These are phyloP conservation scores for Ovibos moschatus DNA, from an alignment of 2,113 vertebrate genomes.

Conservation along the genomic window DNA sequence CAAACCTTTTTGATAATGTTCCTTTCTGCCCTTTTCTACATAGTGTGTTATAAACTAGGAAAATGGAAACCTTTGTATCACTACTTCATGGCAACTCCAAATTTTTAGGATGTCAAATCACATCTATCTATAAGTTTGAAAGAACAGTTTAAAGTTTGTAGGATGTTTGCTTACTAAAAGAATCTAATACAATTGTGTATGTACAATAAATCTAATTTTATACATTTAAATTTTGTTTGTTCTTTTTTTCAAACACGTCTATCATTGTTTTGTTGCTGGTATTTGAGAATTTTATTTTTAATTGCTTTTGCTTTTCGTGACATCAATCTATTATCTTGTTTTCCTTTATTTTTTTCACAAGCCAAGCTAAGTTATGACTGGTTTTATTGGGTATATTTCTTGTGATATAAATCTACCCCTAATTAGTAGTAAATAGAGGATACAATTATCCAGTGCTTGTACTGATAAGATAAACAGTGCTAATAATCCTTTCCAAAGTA, in stretches of 20 bases:
- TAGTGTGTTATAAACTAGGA: background rate
- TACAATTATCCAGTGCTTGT: background rate
- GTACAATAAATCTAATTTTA: background rate
- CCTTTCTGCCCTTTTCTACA: background rate
- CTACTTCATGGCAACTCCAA: background rate
- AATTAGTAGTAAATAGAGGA: conserved; percentile 21
- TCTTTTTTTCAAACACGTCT: background rate
- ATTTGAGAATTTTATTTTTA: background rate
- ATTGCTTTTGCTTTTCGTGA: background rate
- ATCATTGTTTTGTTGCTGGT: background rate
- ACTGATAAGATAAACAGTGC: background rate
- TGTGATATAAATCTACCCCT: background rate
- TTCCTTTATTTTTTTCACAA: background rate
- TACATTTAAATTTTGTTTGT: background rate
- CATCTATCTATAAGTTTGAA: background rate
- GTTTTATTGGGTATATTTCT: background rate
- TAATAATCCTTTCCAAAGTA: conserved; percentile 25
- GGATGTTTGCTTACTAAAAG: background rate
- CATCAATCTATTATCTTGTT: background rate
- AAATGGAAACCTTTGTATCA: background rate
- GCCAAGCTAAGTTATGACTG: background rate
- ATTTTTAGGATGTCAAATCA: background rate
- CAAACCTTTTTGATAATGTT: background rate
- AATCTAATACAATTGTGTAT: background rate
- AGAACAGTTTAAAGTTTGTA: background rate